Percentiles rank a stretch among this genome's conserved stretches.
Evolutionary conservation across 2,888 invertebrate species (phyloP).

Genomic region (Beris morrisii): DNA sequence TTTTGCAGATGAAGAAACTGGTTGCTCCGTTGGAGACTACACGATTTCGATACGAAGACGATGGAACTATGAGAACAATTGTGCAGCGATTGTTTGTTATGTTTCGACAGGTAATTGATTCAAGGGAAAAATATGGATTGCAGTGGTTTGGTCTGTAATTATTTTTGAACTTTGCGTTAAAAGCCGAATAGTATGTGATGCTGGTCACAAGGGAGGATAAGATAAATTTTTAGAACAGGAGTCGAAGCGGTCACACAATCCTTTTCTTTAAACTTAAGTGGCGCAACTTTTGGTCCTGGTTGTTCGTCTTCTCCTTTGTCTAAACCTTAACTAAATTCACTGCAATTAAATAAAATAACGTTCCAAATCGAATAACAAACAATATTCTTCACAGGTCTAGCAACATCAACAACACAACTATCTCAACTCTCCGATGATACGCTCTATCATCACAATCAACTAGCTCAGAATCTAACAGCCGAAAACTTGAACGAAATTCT

Average conservation of each 20-base stretch:
- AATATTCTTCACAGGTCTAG: slow-evolving; percentile 47
- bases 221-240: no score
- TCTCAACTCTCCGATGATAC: slow-evolving; percentile 56
- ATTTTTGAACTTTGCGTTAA: no score
- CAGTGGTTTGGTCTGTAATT: no score
- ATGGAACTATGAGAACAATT: slow-evolving; percentile 88
- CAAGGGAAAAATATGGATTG: not conserved
- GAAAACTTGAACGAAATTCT: slow-evolving; percentile 61
- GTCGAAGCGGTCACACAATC: no score
- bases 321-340: no score
- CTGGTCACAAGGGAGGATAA: no score
- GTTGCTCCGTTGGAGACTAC: slow-evolving; percentile 80
- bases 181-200: no score
- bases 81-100: slow-evolving; percentile 82
- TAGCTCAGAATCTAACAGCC: slow-evolving; percentile 55
- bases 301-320: no score
- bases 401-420: slow-evolving; percentile 55
- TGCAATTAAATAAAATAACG: no score
- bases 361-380: no score
- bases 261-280: no score
- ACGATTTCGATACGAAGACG: slow-evolving; percentile 81
- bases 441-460: slow-evolving; percentile 49
- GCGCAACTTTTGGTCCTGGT: no score
- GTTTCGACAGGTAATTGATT: slow-evolving; percentile 64
- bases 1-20: slow-evolving; percentile 79